Percentiles rank a stretch among this genome's conserved stretches.
These are phyloP conservation scores for Cotesia chilonis DNA, from an alignment of 1,140 invertebrate genomes.

Conservation along the genomic window DNA sequence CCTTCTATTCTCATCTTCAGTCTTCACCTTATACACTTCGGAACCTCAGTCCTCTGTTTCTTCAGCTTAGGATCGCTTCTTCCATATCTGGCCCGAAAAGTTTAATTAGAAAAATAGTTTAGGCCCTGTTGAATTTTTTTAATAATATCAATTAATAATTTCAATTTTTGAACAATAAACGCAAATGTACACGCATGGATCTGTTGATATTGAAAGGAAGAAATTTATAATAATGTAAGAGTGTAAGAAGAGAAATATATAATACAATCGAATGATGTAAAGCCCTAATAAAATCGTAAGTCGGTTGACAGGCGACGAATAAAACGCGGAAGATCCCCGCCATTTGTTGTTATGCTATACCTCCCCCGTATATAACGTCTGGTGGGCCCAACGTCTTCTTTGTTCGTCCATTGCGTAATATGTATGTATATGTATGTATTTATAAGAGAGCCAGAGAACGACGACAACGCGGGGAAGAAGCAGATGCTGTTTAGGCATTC, in stretches of 20 bases:
- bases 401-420: conserved; percentile 41
- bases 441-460: conserved; percentile 51
- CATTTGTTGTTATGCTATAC: conserved; percentile 30
- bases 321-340: conserved; percentile 20
- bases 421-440: conserved; percentile 33
- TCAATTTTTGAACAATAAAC: too few relatives aligned
- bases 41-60: neutral
- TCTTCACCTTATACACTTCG: neutral
- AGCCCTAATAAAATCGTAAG: conserved; percentile 66
- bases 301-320: conserved; percentile 59
- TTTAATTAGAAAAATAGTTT: too few relatives aligned
- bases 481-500: conserved; percentile 59
- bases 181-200: too few relatives aligned
- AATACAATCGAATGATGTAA: conserved; percentile 62
- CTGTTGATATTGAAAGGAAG: neutral
- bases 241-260: neutral
- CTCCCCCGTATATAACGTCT: conserved; percentile 54
- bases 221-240: neutral
- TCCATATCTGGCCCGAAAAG: too few relatives aligned
- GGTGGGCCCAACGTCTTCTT: conserved; percentile 45
- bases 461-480: conserved; percentile 52
- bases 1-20: conserved; percentile 21
- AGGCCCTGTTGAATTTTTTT: too few relatives aligned
- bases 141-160: too few relatives aligned
- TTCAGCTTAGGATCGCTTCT: too few relatives aligned